These are phyloP conservation scores for Leucoma salicis DNA, from an alignment of 2,888 invertebrate species.

Conservation along the genomic window DNA sequence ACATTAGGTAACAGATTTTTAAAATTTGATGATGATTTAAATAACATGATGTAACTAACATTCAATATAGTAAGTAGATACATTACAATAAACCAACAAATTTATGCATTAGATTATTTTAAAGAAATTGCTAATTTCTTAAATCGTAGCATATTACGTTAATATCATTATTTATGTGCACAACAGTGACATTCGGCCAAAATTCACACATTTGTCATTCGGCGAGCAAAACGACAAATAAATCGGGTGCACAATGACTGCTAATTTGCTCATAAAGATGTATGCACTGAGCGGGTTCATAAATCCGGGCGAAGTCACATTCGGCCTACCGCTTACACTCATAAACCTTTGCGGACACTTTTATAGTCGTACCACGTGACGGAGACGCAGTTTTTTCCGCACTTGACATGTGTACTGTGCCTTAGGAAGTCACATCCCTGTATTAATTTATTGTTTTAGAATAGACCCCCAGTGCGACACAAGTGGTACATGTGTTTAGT, in stretches of 20 bases:
- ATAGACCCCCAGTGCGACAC: slow-evolving; percentile 56
- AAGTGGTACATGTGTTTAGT: slow-evolving; percentile 31
- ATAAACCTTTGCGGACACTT: slow-evolving; percentile 79
- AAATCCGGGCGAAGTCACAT: slow-evolving; percentile 74
- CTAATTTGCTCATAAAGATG: slow-evolving; percentile 81
- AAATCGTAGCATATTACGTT: slow-evolving; percentile 11
- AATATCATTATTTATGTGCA: slow-evolving; percentile 34
- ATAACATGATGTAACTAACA: too few relatives aligned
- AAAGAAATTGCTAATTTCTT: slow-evolving; percentile 7
- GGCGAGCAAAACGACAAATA: slow-evolving; percentile 60
- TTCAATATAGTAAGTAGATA: too few relatives aligned
- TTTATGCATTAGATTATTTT: too few relatives aligned
- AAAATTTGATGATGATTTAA: too few relatives aligned
- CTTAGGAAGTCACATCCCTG: slow-evolving; percentile 56
- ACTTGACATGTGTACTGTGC: slow-evolving; percentile 73
- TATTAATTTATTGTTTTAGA: slow-evolving; percentile 77
- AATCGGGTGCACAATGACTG: slow-evolving; percentile 78
- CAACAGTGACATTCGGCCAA: slow-evolving; percentile 41
- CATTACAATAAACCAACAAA: too few relatives aligned
- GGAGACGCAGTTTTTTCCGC: slow-evolving; percentile 70
- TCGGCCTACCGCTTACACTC: slow-evolving; percentile 79
- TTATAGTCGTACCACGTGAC: slow-evolving; percentile 80
- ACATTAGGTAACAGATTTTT: too few relatives aligned
- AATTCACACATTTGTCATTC: slow-evolving; percentile 75
- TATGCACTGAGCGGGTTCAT: slow-evolving; percentile 73